Evolutionary conservation across 2,888 invertebrate genomes (phyloP).

Genomic region (Oxycera nigricornis): DNA sequence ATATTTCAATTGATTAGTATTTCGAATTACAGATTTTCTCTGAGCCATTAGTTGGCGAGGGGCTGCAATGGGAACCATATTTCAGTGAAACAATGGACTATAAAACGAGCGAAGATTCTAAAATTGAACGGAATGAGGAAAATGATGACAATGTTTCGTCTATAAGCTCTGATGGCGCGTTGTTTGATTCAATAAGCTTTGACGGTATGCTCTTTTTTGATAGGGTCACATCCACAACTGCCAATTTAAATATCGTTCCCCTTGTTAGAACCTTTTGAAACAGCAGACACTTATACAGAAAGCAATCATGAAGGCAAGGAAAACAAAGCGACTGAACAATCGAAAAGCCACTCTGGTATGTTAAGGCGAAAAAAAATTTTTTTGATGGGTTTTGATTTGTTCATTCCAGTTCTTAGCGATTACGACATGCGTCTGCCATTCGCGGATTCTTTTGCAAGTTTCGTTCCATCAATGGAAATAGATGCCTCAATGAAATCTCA

Average conservation of each 20-base stretch:
- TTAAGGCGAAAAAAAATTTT: neutral
- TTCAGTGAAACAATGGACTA: too few species aligned
- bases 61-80: too few species aligned
- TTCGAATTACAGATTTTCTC: too few species aligned
- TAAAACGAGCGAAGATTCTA: too few species aligned
- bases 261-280: neutral
- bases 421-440: slow-evolving; percentile 32
- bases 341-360: neutral
- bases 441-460: neutral
- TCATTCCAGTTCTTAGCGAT: neutral
- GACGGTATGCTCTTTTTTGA: slow-evolving; percentile 6
- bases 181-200: slow-evolving; percentile 12
- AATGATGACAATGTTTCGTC: neutral
- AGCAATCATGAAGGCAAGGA: neutral
- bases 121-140: too few species aligned
- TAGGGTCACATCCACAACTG: neutral
- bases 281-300: neutral
- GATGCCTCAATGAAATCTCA: slow-evolving; percentile 37
- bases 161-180: neutral
- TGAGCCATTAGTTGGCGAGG: too few species aligned
- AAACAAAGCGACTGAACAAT: neutral
- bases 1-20: too few species aligned
- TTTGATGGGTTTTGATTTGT: neutral
- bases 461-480: slow-evolving; percentile 33
- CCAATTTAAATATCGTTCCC: neutral